A percentile compares a stretch with the other conserved stretches of the same genome.
These are phyloP conservation scores for Semicossyphus pulcher DNA, from an alignment of 2,113 vertebrate genomes.

Conservation along the genomic window DNA sequence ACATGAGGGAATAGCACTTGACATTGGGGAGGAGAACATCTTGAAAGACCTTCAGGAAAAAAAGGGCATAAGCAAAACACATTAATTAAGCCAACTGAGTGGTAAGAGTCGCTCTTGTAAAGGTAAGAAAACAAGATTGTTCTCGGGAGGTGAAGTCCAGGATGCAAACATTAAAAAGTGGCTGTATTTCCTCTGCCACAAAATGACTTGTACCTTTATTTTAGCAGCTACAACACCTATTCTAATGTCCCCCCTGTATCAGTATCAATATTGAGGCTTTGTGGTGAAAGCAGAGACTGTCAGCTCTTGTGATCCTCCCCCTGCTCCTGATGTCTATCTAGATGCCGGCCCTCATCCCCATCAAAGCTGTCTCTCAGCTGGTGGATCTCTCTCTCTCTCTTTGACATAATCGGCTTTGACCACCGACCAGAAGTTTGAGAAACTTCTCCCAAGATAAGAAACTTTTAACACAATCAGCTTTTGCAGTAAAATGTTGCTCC, in stretches of 20 bases:
- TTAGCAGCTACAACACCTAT: background rate
- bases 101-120: constrained; percentile 24
- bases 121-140: constrained; percentile 19
- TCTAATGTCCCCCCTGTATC: constrained; percentile 8
- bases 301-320: constrained; percentile 62
- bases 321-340: constrained; percentile 69
- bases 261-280: constrained; percentile 22
- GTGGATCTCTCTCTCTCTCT: constrained; percentile 39
- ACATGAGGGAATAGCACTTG: constrained; percentile 44
- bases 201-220: constrained; percentile 9
- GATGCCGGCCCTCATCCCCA: constrained; percentile 59
- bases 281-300: constrained; percentile 48
- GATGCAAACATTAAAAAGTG: too few relatives aligned
- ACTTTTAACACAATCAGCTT: constrained; percentile 48
- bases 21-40: constrained; percentile 46
- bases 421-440: constrained; percentile 40
- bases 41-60: constrained; percentile 64
- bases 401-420: constrained; percentile 75
- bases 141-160: constrained; percentile 20
- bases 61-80: constrained; percentile 49
- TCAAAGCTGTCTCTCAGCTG: constrained; percentile 65
- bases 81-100: constrained; percentile 76
- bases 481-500: constrained; percentile 5
- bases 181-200: constrained; percentile 10
- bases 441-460: constrained; percentile 46